Evolutionary conservation across 1,140 invertebrate genomes (phyloP).

Genomic region (Aphis gossypii): DNA sequence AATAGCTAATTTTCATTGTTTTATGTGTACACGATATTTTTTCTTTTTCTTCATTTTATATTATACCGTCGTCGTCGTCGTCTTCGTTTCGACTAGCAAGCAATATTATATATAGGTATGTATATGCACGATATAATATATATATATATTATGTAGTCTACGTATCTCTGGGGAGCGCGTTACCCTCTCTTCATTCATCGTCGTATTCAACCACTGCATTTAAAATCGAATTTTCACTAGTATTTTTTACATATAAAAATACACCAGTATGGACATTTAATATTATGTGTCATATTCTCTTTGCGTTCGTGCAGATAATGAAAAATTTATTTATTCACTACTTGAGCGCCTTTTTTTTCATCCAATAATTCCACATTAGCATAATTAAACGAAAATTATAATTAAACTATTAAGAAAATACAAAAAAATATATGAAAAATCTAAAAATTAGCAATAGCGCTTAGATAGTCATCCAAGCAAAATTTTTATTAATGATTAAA

Average conservation of each 20-base stretch:
- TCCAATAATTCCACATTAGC: too few relatives aligned
- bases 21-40: not conserved
- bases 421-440: too few relatives aligned
- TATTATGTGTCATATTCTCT: not conserved
- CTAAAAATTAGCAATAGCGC: too few relatives aligned
- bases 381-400: too few relatives aligned
- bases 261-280: not conserved
- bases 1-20: conserved; percentile 28
- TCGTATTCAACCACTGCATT: not conserved
- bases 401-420: too few relatives aligned
- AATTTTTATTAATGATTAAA: too few relatives aligned
- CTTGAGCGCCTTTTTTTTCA: not conserved
- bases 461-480: too few relatives aligned
- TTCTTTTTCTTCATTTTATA: not conserved
- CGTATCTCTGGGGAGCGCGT: not conserved
- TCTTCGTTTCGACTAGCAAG: not conserved
- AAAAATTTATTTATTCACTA: not conserved
- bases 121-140: not conserved
- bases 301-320: too few relatives aligned
- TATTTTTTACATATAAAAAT: not conserved
- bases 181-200: not conserved
- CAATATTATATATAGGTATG: not conserved
- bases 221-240: not conserved
- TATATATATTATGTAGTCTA: not conserved
- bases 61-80: not conserved